Evolutionary conservation across 2,888 invertebrate genomes (phyloP).

Genomic region (Tricholauxania praeusta): DNA sequence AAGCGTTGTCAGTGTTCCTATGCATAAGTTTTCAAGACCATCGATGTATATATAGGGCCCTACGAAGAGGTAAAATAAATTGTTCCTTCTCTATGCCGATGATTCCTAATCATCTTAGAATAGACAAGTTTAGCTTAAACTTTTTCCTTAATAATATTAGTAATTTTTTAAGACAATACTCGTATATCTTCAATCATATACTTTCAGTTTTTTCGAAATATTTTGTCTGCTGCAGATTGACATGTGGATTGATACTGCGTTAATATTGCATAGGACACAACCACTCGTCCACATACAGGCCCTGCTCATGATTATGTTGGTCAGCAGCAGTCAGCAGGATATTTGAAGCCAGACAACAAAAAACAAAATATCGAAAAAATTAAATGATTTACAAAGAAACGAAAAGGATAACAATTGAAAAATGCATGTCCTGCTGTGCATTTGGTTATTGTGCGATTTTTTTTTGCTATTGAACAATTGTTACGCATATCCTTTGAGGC

Average conservation of each 20-base stretch:
- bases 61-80: too few species aligned
- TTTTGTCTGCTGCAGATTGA: too few species aligned
- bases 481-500: slow-evolving; percentile 25
- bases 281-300: background rate
- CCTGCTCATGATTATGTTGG: background rate
- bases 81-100: too few species aligned
- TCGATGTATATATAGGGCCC: too few species aligned
- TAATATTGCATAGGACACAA: background rate
- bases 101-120: too few species aligned
- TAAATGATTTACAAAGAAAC: background rate
- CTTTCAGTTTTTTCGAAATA: too few species aligned
- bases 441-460: slow-evolving; percentile 30
- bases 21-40: too few species aligned
- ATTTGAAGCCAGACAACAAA: background rate
- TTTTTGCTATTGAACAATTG: slow-evolving; percentile 16
- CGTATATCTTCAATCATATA: too few species aligned
- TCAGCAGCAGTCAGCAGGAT: slow-evolving; percentile 17
- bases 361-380: background rate
- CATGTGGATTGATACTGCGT: background rate
- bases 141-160: too few species aligned
- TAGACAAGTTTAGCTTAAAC: too few species aligned
- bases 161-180: too few species aligned
- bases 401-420: slow-evolving; percentile 34
- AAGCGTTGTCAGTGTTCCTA: too few species aligned
- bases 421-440: slow-evolving; percentile 39